These are phyloP conservation scores for Plodia interpunctella DNA, from an alignment of 1,140 invertebrate genomes.

Conservation along the genomic window DNA sequence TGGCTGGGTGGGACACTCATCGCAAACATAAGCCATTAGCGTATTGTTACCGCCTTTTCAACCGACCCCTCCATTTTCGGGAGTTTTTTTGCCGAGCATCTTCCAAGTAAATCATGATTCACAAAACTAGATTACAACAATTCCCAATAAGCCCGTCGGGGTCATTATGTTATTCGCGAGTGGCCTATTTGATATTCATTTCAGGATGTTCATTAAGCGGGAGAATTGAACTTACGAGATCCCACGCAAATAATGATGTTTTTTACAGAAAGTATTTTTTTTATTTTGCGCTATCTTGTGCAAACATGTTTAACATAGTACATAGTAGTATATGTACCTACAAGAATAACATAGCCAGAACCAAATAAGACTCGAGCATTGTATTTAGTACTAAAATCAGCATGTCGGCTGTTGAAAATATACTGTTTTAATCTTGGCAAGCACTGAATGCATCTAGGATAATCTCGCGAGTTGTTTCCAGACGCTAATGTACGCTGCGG, in stretches of 20 bases:
- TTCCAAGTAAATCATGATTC: constrained; percentile 22
- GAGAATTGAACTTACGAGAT: too few species aligned
- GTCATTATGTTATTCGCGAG: background rate
- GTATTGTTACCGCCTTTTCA: constrained; percentile 60
- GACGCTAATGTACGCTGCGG: constrained; percentile 27
- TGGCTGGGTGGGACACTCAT: constrained; percentile 60
- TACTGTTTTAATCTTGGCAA: constrained; percentile 8
- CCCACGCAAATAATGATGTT: too few species aligned
- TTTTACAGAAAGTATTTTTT: too few species aligned
- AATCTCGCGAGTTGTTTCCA: constrained; percentile 14
- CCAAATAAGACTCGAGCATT: too few species aligned
- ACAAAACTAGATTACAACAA: constrained; percentile 10
- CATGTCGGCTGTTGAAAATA: background rate
- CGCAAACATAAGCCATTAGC: constrained; percentile 69
- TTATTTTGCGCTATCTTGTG: too few species aligned
- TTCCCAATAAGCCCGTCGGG: background rate
- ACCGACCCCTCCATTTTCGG: constrained; percentile 39
- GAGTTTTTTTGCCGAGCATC: constrained; percentile 35
- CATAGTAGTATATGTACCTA: too few species aligned
- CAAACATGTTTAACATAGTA: too few species aligned
- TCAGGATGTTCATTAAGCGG: too few species aligned
- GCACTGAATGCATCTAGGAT: constrained; percentile 8
- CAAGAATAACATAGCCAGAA: too few species aligned
- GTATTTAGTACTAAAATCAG: too few species aligned
- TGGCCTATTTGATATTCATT: background rate